These are phyloP conservation scores for Shargacucullia verbasci DNA, from an alignment of 2,888 invertebrate genomes.

Conservation along the genomic window DNA sequence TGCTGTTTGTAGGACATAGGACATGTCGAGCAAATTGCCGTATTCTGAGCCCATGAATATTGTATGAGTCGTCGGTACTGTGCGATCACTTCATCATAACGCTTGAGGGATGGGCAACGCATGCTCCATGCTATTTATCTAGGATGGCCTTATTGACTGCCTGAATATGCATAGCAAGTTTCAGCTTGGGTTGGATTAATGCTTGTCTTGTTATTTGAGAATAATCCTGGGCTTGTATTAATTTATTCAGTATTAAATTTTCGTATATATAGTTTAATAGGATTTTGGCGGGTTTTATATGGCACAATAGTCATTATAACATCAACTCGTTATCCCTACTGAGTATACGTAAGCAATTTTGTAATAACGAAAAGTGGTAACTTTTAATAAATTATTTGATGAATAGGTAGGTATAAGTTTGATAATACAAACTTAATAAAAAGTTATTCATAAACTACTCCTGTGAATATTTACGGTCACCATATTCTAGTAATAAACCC, in stretches of 20 bases:
- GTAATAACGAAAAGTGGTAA: too few relatives aligned
- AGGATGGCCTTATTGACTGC: conserved; percentile 65
- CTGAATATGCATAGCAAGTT: conserved; percentile 68
- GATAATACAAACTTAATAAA: too few relatives aligned
- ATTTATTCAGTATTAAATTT: conserved; percentile 43
- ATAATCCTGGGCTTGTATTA: conserved; percentile 51
- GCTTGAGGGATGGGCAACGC: conserved; percentile 64
- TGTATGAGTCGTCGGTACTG: conserved; percentile 73
- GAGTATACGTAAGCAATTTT: too few relatives aligned
- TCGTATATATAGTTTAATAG: conserved; percentile 5
- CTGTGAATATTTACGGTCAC: too few relatives aligned
- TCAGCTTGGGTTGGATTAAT: conserved; percentile 56
- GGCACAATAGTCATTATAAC: too few relatives aligned
- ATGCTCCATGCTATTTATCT: conserved; percentile 71
- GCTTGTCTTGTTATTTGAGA: conserved; percentile 51
- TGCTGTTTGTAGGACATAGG: conserved; percentile 58
- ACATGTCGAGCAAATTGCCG: conserved; percentile 80
- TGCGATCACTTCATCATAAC: conserved; percentile 81
- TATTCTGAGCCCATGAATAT: conserved; percentile 80
- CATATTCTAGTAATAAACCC: too few relatives aligned
- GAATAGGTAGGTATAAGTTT: too few relatives aligned
- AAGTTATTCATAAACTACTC: too few relatives aligned
- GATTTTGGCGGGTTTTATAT: too few relatives aligned
- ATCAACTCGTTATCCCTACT: too few relatives aligned
- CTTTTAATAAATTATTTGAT: too few relatives aligned